Evolutionary conservation across 1,140 invertebrate genomes (phyloP).

Genomic region (Drosophila mojavensis): DNA sequence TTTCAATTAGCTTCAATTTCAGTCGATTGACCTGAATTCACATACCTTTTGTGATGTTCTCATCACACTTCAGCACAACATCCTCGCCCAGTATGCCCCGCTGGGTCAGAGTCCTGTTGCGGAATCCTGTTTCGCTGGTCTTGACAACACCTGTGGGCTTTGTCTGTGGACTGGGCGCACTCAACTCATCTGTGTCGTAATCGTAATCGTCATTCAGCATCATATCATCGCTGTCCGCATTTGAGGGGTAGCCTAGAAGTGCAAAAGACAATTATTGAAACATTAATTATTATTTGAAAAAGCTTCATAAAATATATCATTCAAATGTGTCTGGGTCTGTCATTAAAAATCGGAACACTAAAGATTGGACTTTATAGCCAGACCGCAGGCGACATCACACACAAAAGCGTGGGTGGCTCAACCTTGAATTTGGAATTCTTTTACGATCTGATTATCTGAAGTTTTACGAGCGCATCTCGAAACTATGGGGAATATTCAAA

Average conservation of each 20-base stretch:
- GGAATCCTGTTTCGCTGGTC: not conserved
- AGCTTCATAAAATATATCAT: not conserved
- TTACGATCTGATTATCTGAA: slow-evolving; percentile 21
- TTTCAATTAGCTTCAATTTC: not conserved
- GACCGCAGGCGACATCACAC: not conserved
- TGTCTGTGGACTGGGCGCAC: slow-evolving; percentile 42
- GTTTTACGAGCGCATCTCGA: slow-evolving; percentile 23
- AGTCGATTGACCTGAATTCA: not conserved
- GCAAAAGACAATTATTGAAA: not conserved
- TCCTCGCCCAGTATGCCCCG: slow-evolving; percentile 56
- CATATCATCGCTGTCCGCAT: slow-evolving; percentile 10
- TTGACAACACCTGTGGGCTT: slow-evolving; percentile 27
- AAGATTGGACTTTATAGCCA: not conserved
- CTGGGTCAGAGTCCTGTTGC: slow-evolving; percentile 29
- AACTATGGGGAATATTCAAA: slow-evolving; percentile 8
- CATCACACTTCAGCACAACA: slow-evolving; percentile 50
- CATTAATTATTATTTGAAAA: not conserved
- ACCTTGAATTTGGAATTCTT: slow-evolving; percentile 34
- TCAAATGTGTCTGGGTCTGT: not conserved
- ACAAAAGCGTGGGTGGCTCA: slow-evolving; percentile 4
- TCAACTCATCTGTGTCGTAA: slow-evolving; percentile 42
- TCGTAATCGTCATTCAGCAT: slow-evolving; percentile 57
- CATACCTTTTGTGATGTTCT: slow-evolving; percentile 33
- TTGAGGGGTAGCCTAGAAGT: slow-evolving; percentile 45
- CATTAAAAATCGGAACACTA: not conserved